phyloP scores from a whole-genome alignment of 2,797 vertebrate species.

The Myiotriccus ornatus region DNA sequence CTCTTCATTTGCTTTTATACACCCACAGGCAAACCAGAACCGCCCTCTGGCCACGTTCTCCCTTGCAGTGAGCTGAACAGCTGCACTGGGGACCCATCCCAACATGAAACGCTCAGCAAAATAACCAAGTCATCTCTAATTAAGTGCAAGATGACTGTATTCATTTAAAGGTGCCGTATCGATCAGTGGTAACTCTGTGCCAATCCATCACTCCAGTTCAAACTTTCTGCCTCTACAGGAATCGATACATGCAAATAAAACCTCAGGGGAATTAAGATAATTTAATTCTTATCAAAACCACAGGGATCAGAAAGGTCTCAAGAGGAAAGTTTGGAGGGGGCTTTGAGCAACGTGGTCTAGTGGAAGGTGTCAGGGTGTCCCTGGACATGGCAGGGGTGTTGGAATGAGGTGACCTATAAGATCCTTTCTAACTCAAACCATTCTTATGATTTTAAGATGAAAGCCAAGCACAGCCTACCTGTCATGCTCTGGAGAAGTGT shows the following conservation, averaged over 20 bases:
- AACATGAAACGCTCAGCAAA: background rate
- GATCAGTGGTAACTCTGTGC: background rate
- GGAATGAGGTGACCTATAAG: background rate
- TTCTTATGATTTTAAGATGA: background rate
- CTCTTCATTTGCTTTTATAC: background rate
- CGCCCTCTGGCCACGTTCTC: background rate
- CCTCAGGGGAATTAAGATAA: background rate
- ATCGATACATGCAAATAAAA: slow-evolving; percentile 21
- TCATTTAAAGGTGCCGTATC: slow-evolving; percentile 16
- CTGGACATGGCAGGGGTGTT: no score
- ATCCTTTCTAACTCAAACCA: background rate
- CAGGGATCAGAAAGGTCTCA: background rate
- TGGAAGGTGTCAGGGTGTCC: background rate
- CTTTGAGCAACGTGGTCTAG: background rate
- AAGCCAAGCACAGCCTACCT: background rate
- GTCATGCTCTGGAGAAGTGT: background rate
- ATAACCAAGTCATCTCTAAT: slow-evolving; percentile 55
- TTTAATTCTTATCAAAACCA: background rate
- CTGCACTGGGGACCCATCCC: background rate
- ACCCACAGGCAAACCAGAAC: background rate
- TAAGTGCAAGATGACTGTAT: slow-evolving; percentile 57
- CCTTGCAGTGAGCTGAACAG: background rate
- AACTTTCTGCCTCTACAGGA: slow-evolving; percentile 4
- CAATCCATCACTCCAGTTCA: slow-evolving; percentile 48
- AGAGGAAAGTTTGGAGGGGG: background rate